Base-by-base conservation (phyloP, 2,113 vertebrate species). In the Dipodomys merriami region DNA sequence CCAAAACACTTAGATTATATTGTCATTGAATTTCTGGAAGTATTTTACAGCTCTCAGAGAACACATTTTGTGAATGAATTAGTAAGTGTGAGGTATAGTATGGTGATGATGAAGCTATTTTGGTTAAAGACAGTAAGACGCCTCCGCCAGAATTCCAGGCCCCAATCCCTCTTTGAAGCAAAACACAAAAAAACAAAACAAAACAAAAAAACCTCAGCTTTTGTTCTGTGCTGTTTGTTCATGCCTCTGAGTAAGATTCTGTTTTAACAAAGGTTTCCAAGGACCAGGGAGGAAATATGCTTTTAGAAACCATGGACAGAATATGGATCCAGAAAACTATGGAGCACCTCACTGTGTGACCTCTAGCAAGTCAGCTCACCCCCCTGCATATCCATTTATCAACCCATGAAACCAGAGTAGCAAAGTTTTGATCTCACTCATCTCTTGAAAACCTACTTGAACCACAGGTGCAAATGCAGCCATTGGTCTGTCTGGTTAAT, bases 241-340 rank as follows among this genome's bases (percentile, higher is more conserved):
- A 91, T 67, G 86, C n/a, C 64, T 82, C 89, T 82, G 64, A 67
- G 78, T 89, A 76, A 89, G 93, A 89, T 89, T 93, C 73, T 93
- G 39, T 85, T 90, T 82, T 57, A 95, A 95, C 87, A 95, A 95
- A 95, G 65, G 90, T 95, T 96, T 93, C 89, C 65, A 95, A 95
- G 93, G 89, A 69, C 44, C 83, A 91, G 67, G 76, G 62, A 16
- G 12, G 25, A 30, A 39, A 46, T 39, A 82, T 1, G 8, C 57
- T 60, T 92, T 87, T 89, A 82, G 93, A 94, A 90, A 90, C 78
- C 0, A 90, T 76, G 62, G 60, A 30, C 19, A 92, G 60, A 85
- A 79, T 18, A 39, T 23, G 46, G 49, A 84, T 86, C 62, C 74
- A 82, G 68, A 78, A 91, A 92, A 22, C 49, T n/a, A 72, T 35